Evolutionary conservation across 2,888 invertebrate genomes (phyloP).

Genomic region (Rhagium mordax): DNA sequence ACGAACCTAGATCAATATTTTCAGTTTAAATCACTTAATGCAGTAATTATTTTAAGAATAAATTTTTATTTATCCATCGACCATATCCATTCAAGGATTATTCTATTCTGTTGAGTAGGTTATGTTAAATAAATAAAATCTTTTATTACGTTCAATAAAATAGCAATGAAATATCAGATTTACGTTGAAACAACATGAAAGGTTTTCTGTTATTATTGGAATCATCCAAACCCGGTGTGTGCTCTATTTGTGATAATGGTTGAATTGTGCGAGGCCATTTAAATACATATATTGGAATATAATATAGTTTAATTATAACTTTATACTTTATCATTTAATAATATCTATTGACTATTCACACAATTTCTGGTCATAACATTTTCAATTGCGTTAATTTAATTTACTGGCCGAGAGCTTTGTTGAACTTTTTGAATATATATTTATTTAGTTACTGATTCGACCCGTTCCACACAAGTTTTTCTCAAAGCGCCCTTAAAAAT

Average conservation of each 20-base stretch:
- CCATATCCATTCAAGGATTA: background rate
- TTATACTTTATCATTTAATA: background rate
- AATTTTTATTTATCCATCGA: background rate
- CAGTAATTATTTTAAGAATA: background rate
- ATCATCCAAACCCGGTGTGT: background rate
- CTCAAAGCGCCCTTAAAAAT: too few species aligned
- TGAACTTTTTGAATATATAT: too few species aligned
- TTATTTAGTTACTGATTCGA: too few species aligned
- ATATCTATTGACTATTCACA: background rate
- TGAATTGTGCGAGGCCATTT: background rate
- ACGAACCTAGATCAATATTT: too few species aligned
- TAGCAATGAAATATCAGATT: background rate
- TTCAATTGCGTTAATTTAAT: background rate
- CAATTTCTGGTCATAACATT: background rate
- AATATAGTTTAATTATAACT: background rate
- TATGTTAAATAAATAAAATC: background rate
- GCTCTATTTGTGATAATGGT: background rate
- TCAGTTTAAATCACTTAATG: too few species aligned
- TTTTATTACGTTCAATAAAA: slow-evolving; percentile 1
- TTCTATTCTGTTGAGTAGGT: background rate
- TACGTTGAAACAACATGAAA: background rate
- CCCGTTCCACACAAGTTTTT: too few species aligned
- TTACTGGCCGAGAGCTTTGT: background rate
- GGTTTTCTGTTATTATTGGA: background rate
- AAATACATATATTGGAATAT: background rate